Conservation (phyloP, 2,888 invertebrate genomes). For the Spodoptera littoralis region DNA sequence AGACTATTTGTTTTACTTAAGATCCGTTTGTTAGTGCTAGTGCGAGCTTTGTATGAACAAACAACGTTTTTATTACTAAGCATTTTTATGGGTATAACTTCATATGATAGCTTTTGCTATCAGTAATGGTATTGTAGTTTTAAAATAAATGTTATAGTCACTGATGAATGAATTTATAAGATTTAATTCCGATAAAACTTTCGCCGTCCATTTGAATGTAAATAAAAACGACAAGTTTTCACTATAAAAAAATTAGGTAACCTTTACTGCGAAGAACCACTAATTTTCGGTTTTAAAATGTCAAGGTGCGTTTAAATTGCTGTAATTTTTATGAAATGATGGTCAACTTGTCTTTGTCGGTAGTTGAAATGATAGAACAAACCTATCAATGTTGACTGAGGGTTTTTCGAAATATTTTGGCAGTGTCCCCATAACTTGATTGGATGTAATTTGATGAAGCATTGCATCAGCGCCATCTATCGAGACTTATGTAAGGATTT, state of each 20-base stretch:
- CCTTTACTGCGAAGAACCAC: constrained; percentile 38
- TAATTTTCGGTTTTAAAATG: constrained; percentile 61
- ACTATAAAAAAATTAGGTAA: constrained; percentile 15
- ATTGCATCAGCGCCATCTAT: constrained; percentile 67
- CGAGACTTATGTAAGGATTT: constrained; percentile 54
- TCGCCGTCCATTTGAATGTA: constrained; percentile 4
- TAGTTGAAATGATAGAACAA: constrained; percentile 63
- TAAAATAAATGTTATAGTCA: too few species aligned
- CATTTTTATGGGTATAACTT: too few species aligned
- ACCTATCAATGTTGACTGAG: constrained; percentile 42
- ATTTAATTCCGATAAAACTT: neutral
- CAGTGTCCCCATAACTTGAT: constrained; percentile 54
- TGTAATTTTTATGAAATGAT: constrained; percentile 60
- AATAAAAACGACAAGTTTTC: neutral
- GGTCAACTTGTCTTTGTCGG: constrained; percentile 59
- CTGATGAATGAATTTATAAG: too few species aligned
- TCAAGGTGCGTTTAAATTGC: constrained; percentile 68
- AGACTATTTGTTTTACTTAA: constrained; percentile 56
- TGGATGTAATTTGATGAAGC: constrained; percentile 59
- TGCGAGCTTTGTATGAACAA: constrained; percentile 17
- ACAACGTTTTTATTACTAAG: too few species aligned
- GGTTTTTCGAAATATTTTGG: constrained; percentile 41
- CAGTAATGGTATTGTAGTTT: too few species aligned
- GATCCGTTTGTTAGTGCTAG: constrained; percentile 53
- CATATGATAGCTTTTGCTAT: too few species aligned